Percentiles rank a stretch among this genome's conserved stretches.
Evolutionary conservation across 2,888 invertebrate genomes (phyloP).

Genomic region (Alitta virens): DNA sequence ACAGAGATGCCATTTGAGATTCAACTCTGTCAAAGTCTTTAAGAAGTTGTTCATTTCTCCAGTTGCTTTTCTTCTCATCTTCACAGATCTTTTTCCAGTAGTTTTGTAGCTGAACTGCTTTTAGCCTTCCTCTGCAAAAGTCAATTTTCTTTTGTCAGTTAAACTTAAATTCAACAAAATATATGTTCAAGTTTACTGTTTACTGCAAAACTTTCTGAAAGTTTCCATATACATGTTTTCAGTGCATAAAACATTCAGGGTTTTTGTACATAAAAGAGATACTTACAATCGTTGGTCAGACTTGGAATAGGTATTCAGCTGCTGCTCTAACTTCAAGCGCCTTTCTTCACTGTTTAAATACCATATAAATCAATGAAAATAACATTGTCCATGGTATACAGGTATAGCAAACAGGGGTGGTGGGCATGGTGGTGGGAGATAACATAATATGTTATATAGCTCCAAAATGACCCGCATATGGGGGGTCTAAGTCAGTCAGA

Average conservation of each 20-base stretch:
- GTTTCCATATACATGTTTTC: not conserved
- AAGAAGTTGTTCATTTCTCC: constrained; percentile 47
- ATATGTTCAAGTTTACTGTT: not conserved
- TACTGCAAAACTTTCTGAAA: not conserved
- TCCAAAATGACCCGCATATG: too few relatives aligned
- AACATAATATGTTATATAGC: too few relatives aligned
- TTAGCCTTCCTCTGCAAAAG: constrained; percentile 38
- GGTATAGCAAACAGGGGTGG: too few relatives aligned
- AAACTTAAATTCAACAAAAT: not conserved
- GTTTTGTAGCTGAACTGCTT: constrained; percentile 44
- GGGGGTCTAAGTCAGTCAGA: too few relatives aligned
- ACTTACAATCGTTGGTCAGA: constrained; percentile 49
- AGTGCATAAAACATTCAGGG: not conserved
- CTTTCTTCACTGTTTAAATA: constrained; percentile 40
- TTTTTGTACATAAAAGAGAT: not conserved
- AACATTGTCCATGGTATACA: not conserved
- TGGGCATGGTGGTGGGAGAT: too few relatives aligned
- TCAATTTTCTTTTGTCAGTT: not conserved
- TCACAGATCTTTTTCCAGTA: constrained; percentile 54
- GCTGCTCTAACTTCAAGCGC: constrained; percentile 42
- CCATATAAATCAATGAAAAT: not conserved
- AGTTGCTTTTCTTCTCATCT: constrained; percentile 47
- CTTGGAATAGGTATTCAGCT: constrained; percentile 40
- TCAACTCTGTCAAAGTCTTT: constrained; percentile 49
- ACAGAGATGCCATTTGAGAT: constrained; percentile 38